phyloP scores from a whole-genome alignment of 2,797 vertebrate species.

The Poecilia picta region DNA sequence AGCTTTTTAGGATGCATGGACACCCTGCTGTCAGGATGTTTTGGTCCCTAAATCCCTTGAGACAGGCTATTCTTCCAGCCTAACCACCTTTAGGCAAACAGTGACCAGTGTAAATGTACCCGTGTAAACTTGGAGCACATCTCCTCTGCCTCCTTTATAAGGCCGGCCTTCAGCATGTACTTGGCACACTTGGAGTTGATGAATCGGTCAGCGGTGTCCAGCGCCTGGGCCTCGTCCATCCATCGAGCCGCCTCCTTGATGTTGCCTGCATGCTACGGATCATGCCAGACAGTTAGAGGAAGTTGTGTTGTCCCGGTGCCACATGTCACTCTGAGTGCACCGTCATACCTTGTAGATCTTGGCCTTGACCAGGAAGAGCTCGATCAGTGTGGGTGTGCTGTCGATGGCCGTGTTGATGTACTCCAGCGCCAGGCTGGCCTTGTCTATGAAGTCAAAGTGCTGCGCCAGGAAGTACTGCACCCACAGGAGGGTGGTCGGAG shows the following conservation, averaged over 20 bases:
- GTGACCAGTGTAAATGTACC: conserved; percentile 71
- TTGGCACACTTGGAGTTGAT: conserved; percentile 99
- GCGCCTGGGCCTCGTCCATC: conserved; percentile 98
- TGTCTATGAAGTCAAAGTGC: conserved; percentile 93
- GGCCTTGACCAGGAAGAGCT: conserved; percentile 97
- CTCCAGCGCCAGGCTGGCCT: conserved; percentile 91
- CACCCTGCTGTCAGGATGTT: no score
- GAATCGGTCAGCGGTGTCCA: conserved; percentile 98
- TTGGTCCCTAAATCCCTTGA: no score
- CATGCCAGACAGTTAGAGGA: conserved; percentile 14
- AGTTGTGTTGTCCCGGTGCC: background rate
- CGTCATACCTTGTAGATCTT: conserved; percentile 96
- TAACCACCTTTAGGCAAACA: no score
- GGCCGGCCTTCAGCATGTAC: conserved; percentile 97
- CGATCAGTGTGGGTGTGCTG: conserved; percentile 97
- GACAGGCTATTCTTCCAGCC: no score
- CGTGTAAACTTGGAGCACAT: conserved; percentile 99
- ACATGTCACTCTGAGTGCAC: fast-evolving
- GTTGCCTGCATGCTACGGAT: conserved; percentile 92
- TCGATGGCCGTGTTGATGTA: conserved; percentile 98
- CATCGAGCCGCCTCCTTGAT: conserved; percentile 97
- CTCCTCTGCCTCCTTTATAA: conserved; percentile 97
- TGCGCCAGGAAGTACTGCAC: conserved; percentile 99
- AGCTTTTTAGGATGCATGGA: no score
- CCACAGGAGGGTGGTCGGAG: conserved; percentile 97